These are phyloP conservation scores for Neotoma lepida DNA, from an alignment of 2,113 vertebrate species.

Conservation along the genomic window DNA sequence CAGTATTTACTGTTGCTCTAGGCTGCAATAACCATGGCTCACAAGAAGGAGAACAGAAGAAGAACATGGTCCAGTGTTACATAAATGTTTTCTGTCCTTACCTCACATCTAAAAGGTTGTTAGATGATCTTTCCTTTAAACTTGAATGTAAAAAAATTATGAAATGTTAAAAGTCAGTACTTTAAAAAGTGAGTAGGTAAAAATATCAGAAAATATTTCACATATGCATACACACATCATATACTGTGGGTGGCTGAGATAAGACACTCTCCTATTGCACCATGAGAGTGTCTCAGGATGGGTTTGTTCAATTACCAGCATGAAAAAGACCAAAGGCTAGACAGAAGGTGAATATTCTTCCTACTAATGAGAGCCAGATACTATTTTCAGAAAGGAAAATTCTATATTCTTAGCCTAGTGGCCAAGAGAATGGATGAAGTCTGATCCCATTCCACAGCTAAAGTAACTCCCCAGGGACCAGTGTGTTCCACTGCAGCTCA, in stretches of 20 bases:
- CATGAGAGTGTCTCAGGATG: not conserved
- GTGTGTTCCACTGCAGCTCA: not conserved
- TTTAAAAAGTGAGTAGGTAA: not conserved
- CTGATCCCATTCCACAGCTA: not conserved
- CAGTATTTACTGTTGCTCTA: not conserved
- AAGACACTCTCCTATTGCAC: accelerated
- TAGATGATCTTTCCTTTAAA: not conserved
- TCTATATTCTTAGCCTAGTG: not conserved
- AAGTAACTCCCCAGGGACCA: not conserved
- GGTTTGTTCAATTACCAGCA: not conserved
- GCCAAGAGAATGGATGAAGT: not conserved
- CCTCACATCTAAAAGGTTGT: not conserved
- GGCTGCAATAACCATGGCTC: not conserved
- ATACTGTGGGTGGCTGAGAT: not conserved
- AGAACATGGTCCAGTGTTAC: not conserved
- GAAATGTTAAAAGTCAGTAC: not conserved
- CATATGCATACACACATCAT: not conserved
- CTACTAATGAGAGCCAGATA: not conserved
- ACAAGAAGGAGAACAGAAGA: not conserved
- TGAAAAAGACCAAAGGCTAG: not conserved
- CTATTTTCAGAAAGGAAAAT: not conserved
- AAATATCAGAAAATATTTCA: not conserved
- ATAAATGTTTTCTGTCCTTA: not conserved
- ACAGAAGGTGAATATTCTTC: not conserved
- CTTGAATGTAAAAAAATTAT: not conserved